phyloP scores from a whole-genome alignment of 2,888 invertebrate species.

The Epinotia ramella region DNA sequence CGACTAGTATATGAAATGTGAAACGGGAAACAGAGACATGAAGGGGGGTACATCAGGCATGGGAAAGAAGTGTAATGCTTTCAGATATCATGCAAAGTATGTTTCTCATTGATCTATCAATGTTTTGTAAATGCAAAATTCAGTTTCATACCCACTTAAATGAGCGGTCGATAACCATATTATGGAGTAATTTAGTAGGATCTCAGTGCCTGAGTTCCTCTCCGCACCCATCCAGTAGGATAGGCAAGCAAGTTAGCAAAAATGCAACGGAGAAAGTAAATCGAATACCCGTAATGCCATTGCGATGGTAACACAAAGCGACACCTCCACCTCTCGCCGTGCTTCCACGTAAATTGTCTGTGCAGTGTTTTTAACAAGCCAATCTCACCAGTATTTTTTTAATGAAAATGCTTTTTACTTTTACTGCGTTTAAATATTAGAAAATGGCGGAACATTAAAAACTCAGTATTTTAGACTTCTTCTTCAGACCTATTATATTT shows the following conservation, averaged over 20 bases:
- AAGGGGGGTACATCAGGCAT: no score
- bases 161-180: background rate
- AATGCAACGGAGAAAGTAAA: slow-evolving; percentile 23
- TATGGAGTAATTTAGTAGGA: background rate
- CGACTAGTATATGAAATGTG: no score
- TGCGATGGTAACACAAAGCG: slow-evolving; percentile 24
- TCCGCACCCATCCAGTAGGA: background rate
- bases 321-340: slow-evolving; percentile 7
- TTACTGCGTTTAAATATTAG: background rate
- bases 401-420: background rate
- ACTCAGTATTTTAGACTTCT: background rate
- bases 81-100: background rate
- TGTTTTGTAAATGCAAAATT: background rate
- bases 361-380: background rate
- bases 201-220: background rate
- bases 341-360: slow-evolving; percentile 10
- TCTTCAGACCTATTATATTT: background rate
- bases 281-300: slow-evolving; percentile 18
- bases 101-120: background rate
- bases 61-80: background rate
- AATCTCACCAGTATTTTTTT: background rate
- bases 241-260: background rate
- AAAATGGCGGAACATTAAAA: background rate
- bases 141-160: background rate
- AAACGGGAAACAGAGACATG: no score